phyloP scores from a whole-genome alignment of 1,140 invertebrate species.

The Scylla paramamosain region DNA sequence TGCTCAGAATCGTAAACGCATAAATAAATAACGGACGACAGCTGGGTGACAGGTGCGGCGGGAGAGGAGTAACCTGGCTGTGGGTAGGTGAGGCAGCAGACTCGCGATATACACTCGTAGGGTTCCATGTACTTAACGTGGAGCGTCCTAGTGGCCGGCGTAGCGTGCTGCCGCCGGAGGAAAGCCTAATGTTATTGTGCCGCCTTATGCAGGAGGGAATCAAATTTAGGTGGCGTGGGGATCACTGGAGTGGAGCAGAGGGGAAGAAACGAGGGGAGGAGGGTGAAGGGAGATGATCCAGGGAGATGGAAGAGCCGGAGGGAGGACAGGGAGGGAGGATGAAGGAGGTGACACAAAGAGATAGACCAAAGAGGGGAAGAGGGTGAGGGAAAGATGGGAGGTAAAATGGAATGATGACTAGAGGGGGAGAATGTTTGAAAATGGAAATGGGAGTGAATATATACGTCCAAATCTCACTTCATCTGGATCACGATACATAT shows the following conservation, averaged over 20 bases:
- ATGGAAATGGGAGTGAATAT: not conserved
- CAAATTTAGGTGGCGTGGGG: slow-evolving; percentile 35
- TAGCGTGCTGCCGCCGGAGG: not conserved
- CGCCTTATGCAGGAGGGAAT: slow-evolving; percentile 42
- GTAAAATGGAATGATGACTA: not conserved
- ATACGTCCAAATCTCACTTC: not conserved
- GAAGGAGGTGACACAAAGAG: slow-evolving; percentile 14
- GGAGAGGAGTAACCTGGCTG: no score
- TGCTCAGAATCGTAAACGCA: no score
- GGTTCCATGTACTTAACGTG: no score
- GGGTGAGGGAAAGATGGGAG: not conserved
- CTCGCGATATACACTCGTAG: no score
- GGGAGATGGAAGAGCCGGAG: not conserved
- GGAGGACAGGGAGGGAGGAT: not conserved
- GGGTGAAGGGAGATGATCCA: not conserved
- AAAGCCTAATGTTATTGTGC: slow-evolving; percentile 41
- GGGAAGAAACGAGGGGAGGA: not conserved
- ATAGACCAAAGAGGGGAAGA: not conserved
- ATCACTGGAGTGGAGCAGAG: slow-evolving; percentile 38
- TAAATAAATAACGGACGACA: no score
- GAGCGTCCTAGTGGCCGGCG: not conserved
- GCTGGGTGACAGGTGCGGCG: no score
- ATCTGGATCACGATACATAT: slow-evolving; percentile 4
- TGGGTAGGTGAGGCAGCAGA: no score
- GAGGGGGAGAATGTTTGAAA: not conserved